Base-by-base conservation (phyloP, 2,888 invertebrate genomes). In the Lithophane ornitopus region DNA sequence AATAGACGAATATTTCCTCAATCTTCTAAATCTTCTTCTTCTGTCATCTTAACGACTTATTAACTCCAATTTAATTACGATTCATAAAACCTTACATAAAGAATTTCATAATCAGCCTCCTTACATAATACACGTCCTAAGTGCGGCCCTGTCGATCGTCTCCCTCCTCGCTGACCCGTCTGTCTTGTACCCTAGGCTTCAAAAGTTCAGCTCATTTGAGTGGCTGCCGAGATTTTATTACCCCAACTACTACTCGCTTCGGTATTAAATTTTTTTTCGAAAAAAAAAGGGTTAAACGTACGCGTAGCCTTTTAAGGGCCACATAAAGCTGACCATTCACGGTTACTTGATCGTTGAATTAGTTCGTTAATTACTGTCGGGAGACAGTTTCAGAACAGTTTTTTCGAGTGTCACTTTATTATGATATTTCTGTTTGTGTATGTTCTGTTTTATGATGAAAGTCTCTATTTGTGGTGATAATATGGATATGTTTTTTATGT, bases 151-250 rank as follows among this genome's bases (percentile, higher is more conserved):
- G 96, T 74, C 62, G 82, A 91, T 90, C 93, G 93, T 91, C 95
- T 94, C 94, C 95, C 96, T 93, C 94, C 94, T 89, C 90, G 89
- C 95, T 96, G 96, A 95, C 95, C 96, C 94, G 94, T 93, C 94
- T 95, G 96, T 95, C 96, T 96, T 96, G 94, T 94, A 93, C 95
- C 94, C 94, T 92, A 93, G 95, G 96, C 95, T 95, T 95, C 95
- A 95, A 96, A 96, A 96, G 96, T 96, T 96, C 95, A 95, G 95
- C 95, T 95, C 96, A 95, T 96, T 96, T 94, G 96, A 96, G 96
- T 95, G 94, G 95, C 93, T 91, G 94, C 95, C 90, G 96, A 96
- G 96, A 96, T 96, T 96, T 96, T 94, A 96, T 96, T 96, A 96
- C 94, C 94, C 94, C 94, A 95, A 95, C 96, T 95, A 95, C 95